Evolutionary conservation across 2,888 invertebrate genomes (phyloP).

Genomic region (Chymomyza fuscimana): DNA sequence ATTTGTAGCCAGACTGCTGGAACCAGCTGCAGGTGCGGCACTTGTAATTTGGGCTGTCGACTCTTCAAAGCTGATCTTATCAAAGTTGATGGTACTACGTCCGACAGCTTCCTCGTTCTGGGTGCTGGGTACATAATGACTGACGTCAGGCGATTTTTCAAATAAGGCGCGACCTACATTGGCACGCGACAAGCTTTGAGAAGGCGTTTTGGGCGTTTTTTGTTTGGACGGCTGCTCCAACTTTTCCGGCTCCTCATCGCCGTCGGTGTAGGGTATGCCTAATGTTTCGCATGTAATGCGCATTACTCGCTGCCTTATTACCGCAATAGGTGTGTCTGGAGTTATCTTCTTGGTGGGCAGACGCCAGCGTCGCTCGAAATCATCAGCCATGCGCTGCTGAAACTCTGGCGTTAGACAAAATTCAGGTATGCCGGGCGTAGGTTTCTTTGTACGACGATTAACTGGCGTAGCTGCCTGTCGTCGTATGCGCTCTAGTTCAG

Average conservation of each 20-base stretch:
- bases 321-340: conserved; percentile 76
- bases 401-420: conserved; percentile 78
- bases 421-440: conserved; percentile 73
- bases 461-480: conserved; percentile 77
- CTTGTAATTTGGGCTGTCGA: conserved; percentile 29
- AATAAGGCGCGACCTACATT: conserved; percentile 14
- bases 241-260: conserved; percentile 13
- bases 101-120: conserved; percentile 53
- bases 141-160: neutral
- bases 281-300: conserved; percentile 75
- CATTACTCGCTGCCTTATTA: conserved; percentile 73
- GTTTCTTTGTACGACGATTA: conserved; percentile 66
- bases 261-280: conserved; percentile 65
- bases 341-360: conserved; percentile 73
- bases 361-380: conserved; percentile 77
- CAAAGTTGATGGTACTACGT: conserved; percentile 72
- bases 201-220: conserved; percentile 16
- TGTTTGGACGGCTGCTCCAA: neutral
- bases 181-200: conserved; percentile 12
- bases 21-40: neutral
- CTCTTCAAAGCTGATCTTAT: conserved; percentile 77
- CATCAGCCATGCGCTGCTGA: conserved; percentile 77
- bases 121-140: conserved; percentile 57
- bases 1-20: conserved; percentile 33
- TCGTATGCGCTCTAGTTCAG: conserved; percentile 75